Evolutionary conservation across 2,888 invertebrate species (phyloP).

Genomic region (Drosophila fungiperda): DNA sequence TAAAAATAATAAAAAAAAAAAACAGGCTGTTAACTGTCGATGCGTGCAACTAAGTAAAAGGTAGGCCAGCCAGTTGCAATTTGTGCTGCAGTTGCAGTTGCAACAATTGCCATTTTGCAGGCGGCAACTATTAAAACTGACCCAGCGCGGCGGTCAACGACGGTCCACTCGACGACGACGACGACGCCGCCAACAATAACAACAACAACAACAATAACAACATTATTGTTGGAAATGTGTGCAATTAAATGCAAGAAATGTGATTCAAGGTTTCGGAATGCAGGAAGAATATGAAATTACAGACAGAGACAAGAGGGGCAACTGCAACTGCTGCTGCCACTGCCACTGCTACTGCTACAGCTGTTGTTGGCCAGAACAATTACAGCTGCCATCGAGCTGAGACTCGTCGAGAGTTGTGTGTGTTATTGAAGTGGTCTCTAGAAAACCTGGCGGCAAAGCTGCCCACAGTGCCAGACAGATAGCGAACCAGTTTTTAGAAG

Average conservation of each 20-base stretch:
- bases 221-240: slow-evolving; percentile 49
- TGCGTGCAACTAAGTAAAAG: slow-evolving; percentile 77
- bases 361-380: slow-evolving; percentile 54
- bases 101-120: slow-evolving; percentile 17
- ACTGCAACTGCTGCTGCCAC: not conserved
- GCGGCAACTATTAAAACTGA: slow-evolving; percentile 68
- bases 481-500: slow-evolving; percentile 74
- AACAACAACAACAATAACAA: slow-evolving; percentile 29
- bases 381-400: slow-evolving; percentile 47
- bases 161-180: slow-evolving; percentile 67
- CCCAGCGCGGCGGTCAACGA: slow-evolving; percentile 78
- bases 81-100: slow-evolving; percentile 10
- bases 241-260: slow-evolving; percentile 78
- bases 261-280: slow-evolving; percentile 86
- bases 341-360: slow-evolving; percentile 19
- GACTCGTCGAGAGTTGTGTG: slow-evolving; percentile 37
- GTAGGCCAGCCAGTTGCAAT: slow-evolving; percentile 69
- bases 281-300: slow-evolving; percentile 85
- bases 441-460: slow-evolving; percentile 58
- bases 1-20: slow-evolving; percentile 13
- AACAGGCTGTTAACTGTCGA: slow-evolving; percentile 46
- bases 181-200: slow-evolving; percentile 26
- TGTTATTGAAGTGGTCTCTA: slow-evolving; percentile 78
- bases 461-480: slow-evolving; percentile 77
- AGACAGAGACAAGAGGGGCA: slow-evolving; percentile 42